These are phyloP conservation scores for Crotalus helleri DNA, from an alignment of 2,113 vertebrate genomes.

Conservation along the genomic window DNA sequence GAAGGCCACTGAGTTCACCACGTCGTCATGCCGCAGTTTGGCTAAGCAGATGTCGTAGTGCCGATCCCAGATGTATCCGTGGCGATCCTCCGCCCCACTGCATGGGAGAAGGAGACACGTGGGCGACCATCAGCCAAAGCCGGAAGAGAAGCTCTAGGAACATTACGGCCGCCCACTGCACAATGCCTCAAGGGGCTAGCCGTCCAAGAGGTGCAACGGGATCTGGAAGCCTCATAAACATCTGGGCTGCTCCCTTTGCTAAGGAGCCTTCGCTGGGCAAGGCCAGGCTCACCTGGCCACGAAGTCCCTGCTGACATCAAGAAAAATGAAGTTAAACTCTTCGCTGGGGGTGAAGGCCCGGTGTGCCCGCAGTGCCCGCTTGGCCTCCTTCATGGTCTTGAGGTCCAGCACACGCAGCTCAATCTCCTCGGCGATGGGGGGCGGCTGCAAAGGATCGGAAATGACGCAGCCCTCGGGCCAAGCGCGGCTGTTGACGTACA, in stretches of 20 bases:
- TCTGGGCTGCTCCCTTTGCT: background rate
- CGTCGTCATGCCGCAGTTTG: slow-evolving; percentile 86
- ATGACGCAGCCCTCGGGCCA: slow-evolving; percentile 89
- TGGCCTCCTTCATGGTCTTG: slow-evolving; percentile 90
- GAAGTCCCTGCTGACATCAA: slow-evolving; percentile 94
- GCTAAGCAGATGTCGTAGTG: slow-evolving; percentile 96
- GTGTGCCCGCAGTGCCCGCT: slow-evolving; percentile 85
- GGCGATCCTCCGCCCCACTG: slow-evolving; percentile 93
- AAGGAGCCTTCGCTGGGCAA: background rate
- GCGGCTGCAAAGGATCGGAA: slow-evolving; percentile 91
- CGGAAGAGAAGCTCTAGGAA: background rate
- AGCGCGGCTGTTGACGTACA: slow-evolving; percentile 94
- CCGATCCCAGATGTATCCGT: slow-evolving; percentile 96
- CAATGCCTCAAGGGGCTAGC: background rate
- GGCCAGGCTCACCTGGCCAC: slow-evolving; percentile 84
- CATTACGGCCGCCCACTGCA: rapidly evolving
- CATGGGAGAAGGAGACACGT: rapidly evolving
- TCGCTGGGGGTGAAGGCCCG: slow-evolving; percentile 93
- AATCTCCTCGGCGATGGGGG: slow-evolving; percentile 93
- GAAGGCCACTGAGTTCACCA: slow-evolving; percentile 95
- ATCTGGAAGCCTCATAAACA: background rate
- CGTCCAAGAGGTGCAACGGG: background rate
- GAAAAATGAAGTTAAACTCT: slow-evolving; percentile 96
- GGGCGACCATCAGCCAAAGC: rapidly evolving
- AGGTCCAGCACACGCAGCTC: slow-evolving; percentile 93